Conservation (phyloP, 1,140 invertebrate genomes). For the Penaeus indicus region DNA sequence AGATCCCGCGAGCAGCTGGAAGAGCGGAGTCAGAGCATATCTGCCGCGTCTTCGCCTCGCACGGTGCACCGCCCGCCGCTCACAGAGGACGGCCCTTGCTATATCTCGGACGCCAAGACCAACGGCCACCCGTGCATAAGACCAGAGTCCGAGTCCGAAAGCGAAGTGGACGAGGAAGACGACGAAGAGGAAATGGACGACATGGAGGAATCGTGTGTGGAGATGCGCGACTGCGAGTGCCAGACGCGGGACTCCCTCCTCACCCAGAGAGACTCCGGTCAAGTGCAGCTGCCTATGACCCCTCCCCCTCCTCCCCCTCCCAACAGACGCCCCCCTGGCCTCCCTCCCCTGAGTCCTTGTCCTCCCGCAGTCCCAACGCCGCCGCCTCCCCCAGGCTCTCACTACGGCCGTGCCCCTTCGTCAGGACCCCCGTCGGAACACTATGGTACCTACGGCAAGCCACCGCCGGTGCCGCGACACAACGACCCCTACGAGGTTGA, state of each 20-base stretch:
- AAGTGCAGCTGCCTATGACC: conserved; percentile 49
- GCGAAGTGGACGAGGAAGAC: conserved; percentile 67
- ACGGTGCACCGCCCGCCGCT: conserved; percentile 27
- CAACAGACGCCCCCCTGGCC: conserved; percentile 62
- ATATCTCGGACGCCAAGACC: conserved; percentile 73
- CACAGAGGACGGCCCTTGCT: conserved; percentile 69
- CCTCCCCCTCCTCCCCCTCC: conserved; percentile 65
- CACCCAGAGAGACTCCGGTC: conserved; percentile 70
- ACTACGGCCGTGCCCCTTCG: conserved; percentile 55
- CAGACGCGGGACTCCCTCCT: conserved; percentile 85
- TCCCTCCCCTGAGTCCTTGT: conserved; percentile 50
- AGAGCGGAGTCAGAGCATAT: conserved; percentile 53
- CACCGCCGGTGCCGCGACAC: conserved; percentile 45
- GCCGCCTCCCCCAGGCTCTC: conserved; percentile 67
- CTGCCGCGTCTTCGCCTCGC: conserved; percentile 54
- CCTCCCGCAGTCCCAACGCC: conserved; percentile 64
- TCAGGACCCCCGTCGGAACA: conserved; percentile 31
- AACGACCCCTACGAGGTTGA: conserved; percentile 57
- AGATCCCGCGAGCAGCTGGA: conserved; percentile 76
- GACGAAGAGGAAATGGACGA: conserved; percentile 64
- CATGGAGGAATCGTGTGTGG: conserved; percentile 70
- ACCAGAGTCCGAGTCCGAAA: conserved; percentile 58
- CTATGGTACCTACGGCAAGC: conserved; percentile 46
- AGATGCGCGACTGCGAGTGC: conserved; percentile 83
- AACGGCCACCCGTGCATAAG: conserved; percentile 71